A percentile compares a stretch with the other conserved stretches of the same genome.
Evolutionary conservation across 2,888 invertebrate species (phyloP).

Genomic region (Cetonia aurata): DNA sequence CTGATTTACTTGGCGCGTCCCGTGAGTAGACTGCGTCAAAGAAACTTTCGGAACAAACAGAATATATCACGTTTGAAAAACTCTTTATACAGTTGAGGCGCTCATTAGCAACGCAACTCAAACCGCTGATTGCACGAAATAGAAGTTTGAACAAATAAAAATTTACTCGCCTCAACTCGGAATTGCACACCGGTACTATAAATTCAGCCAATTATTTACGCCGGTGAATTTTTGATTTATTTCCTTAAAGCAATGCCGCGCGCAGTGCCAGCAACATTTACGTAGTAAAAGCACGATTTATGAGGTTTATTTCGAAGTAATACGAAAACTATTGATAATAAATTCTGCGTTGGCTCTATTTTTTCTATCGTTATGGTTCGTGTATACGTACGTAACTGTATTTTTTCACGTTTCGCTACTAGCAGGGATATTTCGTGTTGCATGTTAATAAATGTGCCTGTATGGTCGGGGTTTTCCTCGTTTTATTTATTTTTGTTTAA

Average conservation of each 20-base stretch:
- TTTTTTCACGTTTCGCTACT: slow-evolving; percentile 28
- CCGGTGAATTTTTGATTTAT: slow-evolving; percentile 35
- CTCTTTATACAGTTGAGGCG: slow-evolving; percentile 57
- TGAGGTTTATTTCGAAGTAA: slow-evolving; percentile 37
- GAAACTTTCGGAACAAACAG: slow-evolving; percentile 31
- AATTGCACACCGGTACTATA: slow-evolving; percentile 29
- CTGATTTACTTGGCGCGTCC: background rate
- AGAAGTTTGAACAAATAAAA: slow-evolving; percentile 31
- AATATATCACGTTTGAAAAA: slow-evolving; percentile 43
- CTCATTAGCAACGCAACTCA: slow-evolving; percentile 53
- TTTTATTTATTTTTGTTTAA: background rate
- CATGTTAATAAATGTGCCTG: slow-evolving; percentile 31
- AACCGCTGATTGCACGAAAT: slow-evolving; percentile 25
- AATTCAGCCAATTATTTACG: slow-evolving; percentile 35
- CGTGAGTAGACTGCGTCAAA: slow-evolving; percentile 20
- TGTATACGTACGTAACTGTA: slow-evolving; percentile 1
- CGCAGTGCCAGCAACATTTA: slow-evolving; percentile 9
- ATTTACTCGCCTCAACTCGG: slow-evolving; percentile 8
- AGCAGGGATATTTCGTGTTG: slow-evolving; percentile 26
- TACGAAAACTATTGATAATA: slow-evolving; percentile 39
- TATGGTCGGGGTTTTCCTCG: slow-evolving; percentile 7
- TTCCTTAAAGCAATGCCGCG: slow-evolving; percentile 1
- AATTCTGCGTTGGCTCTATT: slow-evolving; percentile 24
- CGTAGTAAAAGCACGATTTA: slow-evolving; percentile 26
- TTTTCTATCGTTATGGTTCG: slow-evolving; percentile 11